Base-by-base conservation (phyloP, 2,797 vertebrate genomes). In the Sternarchorhynchus goeldii region DNA sequence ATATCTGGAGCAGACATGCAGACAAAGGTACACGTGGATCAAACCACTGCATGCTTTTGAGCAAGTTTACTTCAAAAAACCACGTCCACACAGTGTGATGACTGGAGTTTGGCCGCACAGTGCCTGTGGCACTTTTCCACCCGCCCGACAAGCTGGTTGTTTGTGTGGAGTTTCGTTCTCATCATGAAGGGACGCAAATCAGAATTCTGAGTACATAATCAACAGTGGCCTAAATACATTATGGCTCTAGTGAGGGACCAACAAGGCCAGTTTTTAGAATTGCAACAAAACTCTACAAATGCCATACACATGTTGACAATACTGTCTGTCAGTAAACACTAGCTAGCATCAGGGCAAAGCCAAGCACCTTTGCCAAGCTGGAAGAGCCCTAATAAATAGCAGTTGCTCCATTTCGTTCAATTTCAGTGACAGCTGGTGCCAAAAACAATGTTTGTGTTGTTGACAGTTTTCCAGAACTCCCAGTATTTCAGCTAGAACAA, bases 281-380 rank as follows among this genome's bases (percentile, higher is more conserved):
- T 65, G 34, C 18, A 20, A 39, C 32, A 65, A 39, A 18, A 36
- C 62, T 34, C 63, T 65, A 8, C 32, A 65, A 16, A 18, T 39
- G 63, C 62, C 32, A 16, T 65, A 65, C 8, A 36, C 17, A 65
- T 65, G 63, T 65, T 65, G 6, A 36, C 63, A 34, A 65, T 65
- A 3, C 29, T 12, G 32, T 65, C 6, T 39, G 32, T n/a, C 20
- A 21, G 17, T 65, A 50, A 12, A 10, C 12, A 12, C 25, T 1
- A 14, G 45, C 45, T 50, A 14, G 8, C 14, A 50, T 50, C 45
- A 50, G 45, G 45, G 45, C 45, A 8, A 39, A 36, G 63, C 63
- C 32, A 65, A 39, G 20, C 32, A 2, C 2, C 32, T 39, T 2
- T 20, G 63, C 63, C 63, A 65, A 8, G n/a, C 32, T 36, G 6